A percentile compares a stretch with the other conserved stretches of the same genome.
These are phyloP conservation scores for Oreochromis niloticus DNA, from an alignment of 2,113 vertebrate species.

Conservation along the genomic window DNA sequence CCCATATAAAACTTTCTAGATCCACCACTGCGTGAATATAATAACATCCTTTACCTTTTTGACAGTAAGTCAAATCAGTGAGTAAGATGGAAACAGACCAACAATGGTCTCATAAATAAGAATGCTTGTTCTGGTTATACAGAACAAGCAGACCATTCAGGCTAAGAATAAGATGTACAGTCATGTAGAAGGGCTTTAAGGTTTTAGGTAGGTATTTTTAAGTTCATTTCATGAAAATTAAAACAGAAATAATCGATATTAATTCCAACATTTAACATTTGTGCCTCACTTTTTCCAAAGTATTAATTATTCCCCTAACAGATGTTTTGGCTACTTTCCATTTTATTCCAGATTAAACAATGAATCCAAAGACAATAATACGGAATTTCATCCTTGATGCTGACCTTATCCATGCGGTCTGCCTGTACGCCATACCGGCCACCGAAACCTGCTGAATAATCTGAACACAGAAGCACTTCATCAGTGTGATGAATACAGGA, in stretches of 20 bases:
- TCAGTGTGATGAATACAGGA: not conserved
- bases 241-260: not conserved
- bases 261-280: not conserved
- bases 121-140: not conserved
- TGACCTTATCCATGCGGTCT: conserved; percentile 92
- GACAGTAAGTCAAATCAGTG: not conserved
- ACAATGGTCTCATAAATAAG: not conserved
- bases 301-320: not conserved
- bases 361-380: not conserved
- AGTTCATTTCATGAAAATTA: not conserved
- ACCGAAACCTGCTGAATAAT: conserved; percentile 91
- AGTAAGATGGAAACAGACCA: not conserved
- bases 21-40: not conserved
- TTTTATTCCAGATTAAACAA: not conserved
- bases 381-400: not conserved
- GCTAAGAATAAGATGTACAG: not conserved
- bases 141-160: not conserved
- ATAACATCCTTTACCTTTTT: not conserved
- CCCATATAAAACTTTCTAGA: not conserved
- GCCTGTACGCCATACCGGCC: conserved; percentile 86
- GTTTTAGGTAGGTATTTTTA: not conserved
- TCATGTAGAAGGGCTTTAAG: not conserved
- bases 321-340: not conserved
- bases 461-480: conserved; percentile 52
- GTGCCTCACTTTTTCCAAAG: not conserved